phyloP scores from a whole-genome alignment of 2,888 invertebrate species.

The Pycnomerus fuliginosus region DNA sequence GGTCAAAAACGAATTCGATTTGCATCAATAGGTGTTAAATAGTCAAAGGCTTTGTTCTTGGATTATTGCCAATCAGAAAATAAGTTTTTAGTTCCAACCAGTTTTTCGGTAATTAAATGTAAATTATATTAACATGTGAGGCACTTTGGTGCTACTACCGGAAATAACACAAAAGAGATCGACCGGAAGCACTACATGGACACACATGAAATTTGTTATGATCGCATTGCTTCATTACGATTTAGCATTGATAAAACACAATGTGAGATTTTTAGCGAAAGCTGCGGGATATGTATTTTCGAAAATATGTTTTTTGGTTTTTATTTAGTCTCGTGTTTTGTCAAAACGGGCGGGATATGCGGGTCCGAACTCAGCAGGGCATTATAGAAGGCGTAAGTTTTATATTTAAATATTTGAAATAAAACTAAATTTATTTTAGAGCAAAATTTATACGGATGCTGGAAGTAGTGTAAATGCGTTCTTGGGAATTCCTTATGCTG shows the following conservation, averaged over 20 bases:
- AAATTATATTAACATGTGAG: too few species aligned
- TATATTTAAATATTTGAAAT: conserved; percentile 3
- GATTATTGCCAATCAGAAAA: too few species aligned
- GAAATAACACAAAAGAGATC: conserved; percentile 38
- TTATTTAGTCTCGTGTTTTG: conserved; percentile 14
- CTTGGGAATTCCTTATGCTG: conserved; percentile 79
- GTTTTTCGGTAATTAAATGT: too few species aligned
- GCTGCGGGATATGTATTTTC: conserved; percentile 14
- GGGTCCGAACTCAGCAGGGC: conserved; percentile 59
- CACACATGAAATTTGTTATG: conserved; percentile 31
- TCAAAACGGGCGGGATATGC: conserved; percentile 34
- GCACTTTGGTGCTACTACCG: too few species aligned
- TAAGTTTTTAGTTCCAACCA: too few species aligned
- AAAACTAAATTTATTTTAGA: conserved; percentile 34
- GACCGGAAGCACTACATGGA: conserved; percentile 37
- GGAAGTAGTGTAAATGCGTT: conserved; percentile 65
- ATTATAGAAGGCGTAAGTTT: conserved; percentile 60
- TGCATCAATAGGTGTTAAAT: too few species aligned
- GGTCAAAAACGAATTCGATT: too few species aligned
- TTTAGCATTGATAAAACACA: conserved; percentile 16
- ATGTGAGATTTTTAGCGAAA: conserved; percentile 20
- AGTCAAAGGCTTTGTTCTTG: too few species aligned
- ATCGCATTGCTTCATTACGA: conserved; percentile 19
- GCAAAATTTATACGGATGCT: conserved; percentile 60
- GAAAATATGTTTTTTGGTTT: conserved; percentile 10